A percentile compares a stretch with the other conserved stretches of the same genome.
phyloP scores from a whole-genome alignment of 2,888 invertebrate species.

The Sinohyriopsis cumingii region DNA sequence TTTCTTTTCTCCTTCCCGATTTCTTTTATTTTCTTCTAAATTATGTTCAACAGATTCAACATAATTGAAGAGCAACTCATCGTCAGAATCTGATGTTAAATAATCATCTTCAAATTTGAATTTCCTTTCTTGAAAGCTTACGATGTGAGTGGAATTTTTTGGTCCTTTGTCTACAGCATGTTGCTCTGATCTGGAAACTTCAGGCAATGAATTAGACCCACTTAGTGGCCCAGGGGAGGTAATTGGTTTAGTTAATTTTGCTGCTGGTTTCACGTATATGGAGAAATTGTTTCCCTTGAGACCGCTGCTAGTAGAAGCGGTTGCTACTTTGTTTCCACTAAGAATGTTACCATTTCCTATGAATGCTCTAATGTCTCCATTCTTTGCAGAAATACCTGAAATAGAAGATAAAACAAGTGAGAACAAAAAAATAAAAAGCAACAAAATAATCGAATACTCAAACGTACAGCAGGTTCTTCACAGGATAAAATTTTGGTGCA shows the following conservation, averaged over 20 bases:
- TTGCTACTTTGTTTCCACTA: constrained; percentile 9
- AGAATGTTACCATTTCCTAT: constrained; percentile 47
- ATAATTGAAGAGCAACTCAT: constrained; percentile 19
- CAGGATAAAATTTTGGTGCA: too few relatives aligned
- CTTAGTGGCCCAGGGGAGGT: too few relatives aligned
- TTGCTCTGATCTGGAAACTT: too few relatives aligned
- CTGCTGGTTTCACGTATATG: too few relatives aligned
- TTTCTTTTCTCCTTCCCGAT: not conserved
- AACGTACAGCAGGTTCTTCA: not conserved
- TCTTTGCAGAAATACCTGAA: constrained; percentile 25
- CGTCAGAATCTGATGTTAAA: constrained; percentile 38
- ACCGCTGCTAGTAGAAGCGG: not conserved
- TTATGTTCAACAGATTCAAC: constrained; percentile 1
- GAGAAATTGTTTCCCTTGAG: too few relatives aligned
- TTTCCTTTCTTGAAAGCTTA: not conserved
- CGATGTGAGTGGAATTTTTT: not conserved
- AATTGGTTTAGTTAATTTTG: too few relatives aligned
- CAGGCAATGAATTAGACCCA: too few relatives aligned
- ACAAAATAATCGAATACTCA: too few relatives aligned
- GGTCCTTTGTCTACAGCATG: not conserved
- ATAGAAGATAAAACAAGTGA: constrained; percentile 6
- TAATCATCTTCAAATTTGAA: constrained; percentile 17
- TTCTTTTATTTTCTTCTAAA: not conserved
- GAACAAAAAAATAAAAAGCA: not conserved
- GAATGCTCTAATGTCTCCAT: constrained; percentile 51